Conservation (phyloP, 2,888 invertebrate species). For the Orthosia cruda region DNA sequence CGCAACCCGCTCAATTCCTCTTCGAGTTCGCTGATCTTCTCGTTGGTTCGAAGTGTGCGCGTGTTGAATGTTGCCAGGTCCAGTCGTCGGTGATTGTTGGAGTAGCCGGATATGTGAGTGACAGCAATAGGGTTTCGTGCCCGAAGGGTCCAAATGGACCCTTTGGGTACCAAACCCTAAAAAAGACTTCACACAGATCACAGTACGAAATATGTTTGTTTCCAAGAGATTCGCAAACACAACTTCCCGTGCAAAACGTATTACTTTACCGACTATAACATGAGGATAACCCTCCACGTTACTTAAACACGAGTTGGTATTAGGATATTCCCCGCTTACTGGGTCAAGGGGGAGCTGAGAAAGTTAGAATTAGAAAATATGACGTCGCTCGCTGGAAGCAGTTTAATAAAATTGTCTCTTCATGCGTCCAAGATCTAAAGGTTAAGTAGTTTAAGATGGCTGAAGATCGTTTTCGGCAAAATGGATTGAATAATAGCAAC, state of each 20-base stretch:
- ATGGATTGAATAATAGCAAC: not conserved
- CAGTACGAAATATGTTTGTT: not conserved
- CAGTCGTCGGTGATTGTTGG: no score
- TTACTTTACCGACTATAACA: not conserved
- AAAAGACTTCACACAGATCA: not conserved
- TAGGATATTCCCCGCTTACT: constrained; percentile 39
- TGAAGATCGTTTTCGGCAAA: not conserved
- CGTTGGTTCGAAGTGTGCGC: no score
- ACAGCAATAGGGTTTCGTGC: no score
- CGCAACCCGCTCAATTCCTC: no score
- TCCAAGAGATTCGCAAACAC: not conserved
- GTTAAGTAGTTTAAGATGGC: not conserved
- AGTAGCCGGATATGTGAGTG: no score
- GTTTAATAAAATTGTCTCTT: constrained; percentile 28
- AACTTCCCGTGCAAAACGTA: not conserved
- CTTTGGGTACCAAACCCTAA: not conserved
- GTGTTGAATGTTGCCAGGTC: no score
- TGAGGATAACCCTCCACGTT: constrained; percentile 14
- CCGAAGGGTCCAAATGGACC: not conserved
- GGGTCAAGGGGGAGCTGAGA: constrained; percentile 42
- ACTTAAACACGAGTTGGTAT: constrained; percentile 23
- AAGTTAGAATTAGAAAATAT: constrained; percentile 50
- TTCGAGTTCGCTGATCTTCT: no score
- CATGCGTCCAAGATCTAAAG: not conserved
- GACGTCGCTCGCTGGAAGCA: not conserved